Evolutionary conservation across 1,140 invertebrate genomes (phyloP), one percentile per base, ranked within the genome.

Genomic region (Drosophila obscura): DNA sequence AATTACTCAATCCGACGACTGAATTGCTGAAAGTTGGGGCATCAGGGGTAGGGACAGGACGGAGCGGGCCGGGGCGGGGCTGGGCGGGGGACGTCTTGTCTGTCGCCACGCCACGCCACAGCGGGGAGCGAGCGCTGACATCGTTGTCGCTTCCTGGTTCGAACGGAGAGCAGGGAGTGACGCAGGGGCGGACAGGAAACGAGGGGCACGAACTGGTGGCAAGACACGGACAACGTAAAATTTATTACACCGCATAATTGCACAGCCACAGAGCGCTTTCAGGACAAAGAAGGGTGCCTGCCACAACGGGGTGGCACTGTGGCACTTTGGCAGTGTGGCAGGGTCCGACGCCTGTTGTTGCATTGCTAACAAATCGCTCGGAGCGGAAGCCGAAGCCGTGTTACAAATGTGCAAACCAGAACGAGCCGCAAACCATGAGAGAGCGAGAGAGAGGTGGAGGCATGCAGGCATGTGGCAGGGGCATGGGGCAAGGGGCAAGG

Each of bases 231-330:
- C 81, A 84, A 84, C 77, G 62, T 61, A 65, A 83, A 88, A 88
- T 88, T 88, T 88, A 88, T 88, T 88, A 88, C 83, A 88, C 83
- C 83, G 83, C 83, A 88, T 88, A 88, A 88, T 88, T 88, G 83
- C 83, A 88, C 84, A 88, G 83, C 83, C 81, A 84, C 77, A 84
- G 77, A 74, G 80, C 73, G 76, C 53, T 56, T 50, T 13, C 22
- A 24, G 19, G 22, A 35, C 50, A 22, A 31, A 31, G 58, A 41
- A 16, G 53, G n/a, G 7, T 7, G 52, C 41, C 26, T 9, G 43
- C 56, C 45, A 50, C 46, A 48, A 74, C 44, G 19, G 51, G 8
- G 26, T 45, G 52, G 45, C 31, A 39, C 11, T 13, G 35, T 39
- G 35, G 11, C 35, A 39, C 4, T 39, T 4, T 39, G 39, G 48